Evolutionary conservation across 2,797 vertebrate genomes (phyloP).

Genomic region (Anguilla marmorata): DNA sequence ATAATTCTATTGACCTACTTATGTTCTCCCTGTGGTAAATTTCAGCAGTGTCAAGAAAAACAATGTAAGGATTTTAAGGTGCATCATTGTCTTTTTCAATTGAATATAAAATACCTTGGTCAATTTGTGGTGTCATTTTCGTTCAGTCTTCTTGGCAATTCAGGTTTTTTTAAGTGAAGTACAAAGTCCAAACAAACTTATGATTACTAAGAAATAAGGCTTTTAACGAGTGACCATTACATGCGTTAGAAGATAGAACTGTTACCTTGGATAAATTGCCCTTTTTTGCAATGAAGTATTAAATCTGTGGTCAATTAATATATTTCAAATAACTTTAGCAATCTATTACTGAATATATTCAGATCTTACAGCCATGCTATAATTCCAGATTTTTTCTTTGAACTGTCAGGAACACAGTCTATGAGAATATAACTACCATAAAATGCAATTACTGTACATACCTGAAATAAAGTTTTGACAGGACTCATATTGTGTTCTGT

Average conservation of each 20-base stretch:
- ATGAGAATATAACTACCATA: background rate
- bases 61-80: background rate
- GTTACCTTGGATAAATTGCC: background rate
- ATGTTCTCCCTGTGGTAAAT: constrained; percentile 1
- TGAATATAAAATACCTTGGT: background rate
- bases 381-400: constrained; percentile 8
- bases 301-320: background rate
- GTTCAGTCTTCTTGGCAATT: background rate
- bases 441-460: background rate
- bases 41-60: constrained; percentile 5
- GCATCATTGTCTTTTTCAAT: background rate
- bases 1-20: constrained; percentile 17
- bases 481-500: background rate
- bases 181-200: background rate
- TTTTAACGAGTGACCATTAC: background rate
- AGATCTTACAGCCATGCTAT: background rate
- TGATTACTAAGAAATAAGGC: background rate
- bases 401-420: background rate
- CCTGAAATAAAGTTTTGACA: background rate
- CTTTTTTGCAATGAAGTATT: background rate
- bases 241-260: background rate
- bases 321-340: background rate
- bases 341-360: background rate
- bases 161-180: background rate
- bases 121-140: background rate